Evolutionary conservation across 2,113 vertebrate genomes (phyloP), one percentile per base, ranked within the genome.

Genomic region (Cyprinodon variegatus): DNA sequence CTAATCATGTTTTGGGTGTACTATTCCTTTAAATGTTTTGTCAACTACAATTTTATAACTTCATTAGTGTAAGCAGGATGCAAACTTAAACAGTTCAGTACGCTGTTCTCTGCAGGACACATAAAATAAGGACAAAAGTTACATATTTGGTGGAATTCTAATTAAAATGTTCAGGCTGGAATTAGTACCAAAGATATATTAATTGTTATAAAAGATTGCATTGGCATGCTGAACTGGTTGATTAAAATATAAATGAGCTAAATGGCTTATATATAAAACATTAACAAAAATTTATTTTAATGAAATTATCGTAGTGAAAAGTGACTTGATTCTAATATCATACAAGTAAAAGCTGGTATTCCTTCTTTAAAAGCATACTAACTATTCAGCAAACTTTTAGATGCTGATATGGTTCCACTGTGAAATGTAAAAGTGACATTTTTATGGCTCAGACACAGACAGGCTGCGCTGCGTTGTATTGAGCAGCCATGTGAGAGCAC

Each of bases 401-500:
- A 61, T 37, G 13, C 36, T n/a, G 9, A 15, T 46, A 46, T 50
- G 13, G 72, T 68, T 57, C 43, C 20, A 38, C 17, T 14, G 11
- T 2, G 43, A 45, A 40, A 36, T 71, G 40, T 45, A 41, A 61
- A 57, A 64, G 17, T 4, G 2, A 57, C 48, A 36, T 76, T 68
- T 68, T 43, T 57, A 60, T 65, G 40, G 57, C 41, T 57, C n/a
- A 53, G 17, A 68, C 43, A 72, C 8, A 57, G 74, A 81, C 13
- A 10, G n/a, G 48, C 50, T 39, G 61, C 7, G 39, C 8, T 15
- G 15, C 46, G 76, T 45, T 78, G 43, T 46, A 48, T 67, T 29
- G 17, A 41, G 46, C 22, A 12, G 40, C 65, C 59, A 65, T 67
- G 68, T 41, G 72, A 81, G 78, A 57, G 62, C 8, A 4, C 77